These are phyloP conservation scores for Myrmecobius fasciatus DNA, from an alignment of 2,113 vertebrate species.

Conservation along the genomic window DNA sequence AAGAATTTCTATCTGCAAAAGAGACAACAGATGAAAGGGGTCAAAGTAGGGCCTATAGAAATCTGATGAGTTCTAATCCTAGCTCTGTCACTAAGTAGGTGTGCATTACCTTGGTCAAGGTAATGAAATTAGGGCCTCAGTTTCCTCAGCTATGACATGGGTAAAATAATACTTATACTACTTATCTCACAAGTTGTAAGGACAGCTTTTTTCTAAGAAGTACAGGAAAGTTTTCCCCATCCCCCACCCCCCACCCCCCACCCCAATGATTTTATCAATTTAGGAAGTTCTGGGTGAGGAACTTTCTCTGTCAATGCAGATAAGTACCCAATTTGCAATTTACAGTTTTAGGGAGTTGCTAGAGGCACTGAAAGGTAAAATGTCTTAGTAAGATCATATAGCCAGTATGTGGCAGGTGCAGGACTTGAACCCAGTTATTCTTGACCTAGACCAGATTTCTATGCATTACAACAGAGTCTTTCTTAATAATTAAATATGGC, in stretches of 20 bases:
- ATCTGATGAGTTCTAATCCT: background rate
- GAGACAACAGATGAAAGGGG: background rate
- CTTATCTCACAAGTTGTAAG: background rate
- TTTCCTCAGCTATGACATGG: background rate
- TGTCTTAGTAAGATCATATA: background rate
- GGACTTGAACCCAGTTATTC: background rate
- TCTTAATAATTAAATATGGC: background rate
- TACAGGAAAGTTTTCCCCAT: too few species aligned
- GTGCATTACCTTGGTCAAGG: background rate
- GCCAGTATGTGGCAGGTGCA: background rate
- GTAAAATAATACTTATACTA: background rate
- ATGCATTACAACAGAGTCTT: background rate
- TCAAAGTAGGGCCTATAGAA: background rate
- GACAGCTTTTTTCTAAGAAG: background rate
- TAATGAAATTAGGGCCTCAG: background rate
- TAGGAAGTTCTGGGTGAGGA: background rate
- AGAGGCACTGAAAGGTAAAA: background rate
- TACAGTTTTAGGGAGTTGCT: background rate
- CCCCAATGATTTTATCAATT: background rate
- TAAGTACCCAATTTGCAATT: background rate
- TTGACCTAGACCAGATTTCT: too few species aligned
- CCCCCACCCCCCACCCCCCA: too few species aligned
- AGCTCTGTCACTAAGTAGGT: background rate
- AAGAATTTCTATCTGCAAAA: background rate
- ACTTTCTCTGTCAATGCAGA: background rate